Conservation (phyloP, 1,140 invertebrate genomes). For the Drosophila mojavensis region DNA sequence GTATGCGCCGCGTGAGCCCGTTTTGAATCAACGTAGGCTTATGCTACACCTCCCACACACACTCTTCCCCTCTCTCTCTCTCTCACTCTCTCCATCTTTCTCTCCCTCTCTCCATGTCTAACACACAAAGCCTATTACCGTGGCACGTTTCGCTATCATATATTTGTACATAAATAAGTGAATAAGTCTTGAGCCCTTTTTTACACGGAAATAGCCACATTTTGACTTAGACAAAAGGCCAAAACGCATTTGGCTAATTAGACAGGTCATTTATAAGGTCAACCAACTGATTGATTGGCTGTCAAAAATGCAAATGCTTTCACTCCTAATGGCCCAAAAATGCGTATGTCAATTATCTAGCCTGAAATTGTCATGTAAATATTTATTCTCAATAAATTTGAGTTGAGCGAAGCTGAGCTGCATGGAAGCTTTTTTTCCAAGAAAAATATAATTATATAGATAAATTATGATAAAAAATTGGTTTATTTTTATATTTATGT, state of each 20-base stretch:
- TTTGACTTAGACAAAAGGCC: slow-evolving; percentile 8
- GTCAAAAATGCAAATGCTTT: not conserved
- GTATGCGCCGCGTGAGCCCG: slow-evolving; percentile 64
- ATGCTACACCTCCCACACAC: not conserved
- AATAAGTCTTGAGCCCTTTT: slow-evolving; percentile 34
- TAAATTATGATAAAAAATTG: too few relatives aligned
- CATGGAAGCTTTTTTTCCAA: too few relatives aligned
- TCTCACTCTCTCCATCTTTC: not conserved
- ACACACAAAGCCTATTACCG: slow-evolving; percentile 6
- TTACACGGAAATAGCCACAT: slow-evolving; percentile 14
- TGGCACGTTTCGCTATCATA: slow-evolving; percentile 19
- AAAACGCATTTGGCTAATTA: slow-evolving; percentile 67
- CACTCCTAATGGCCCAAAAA: not conserved
- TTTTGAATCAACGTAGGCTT: slow-evolving; percentile 43
- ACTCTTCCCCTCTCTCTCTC: not conserved
- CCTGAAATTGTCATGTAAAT: not conserved
- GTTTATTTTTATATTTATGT: too few relatives aligned
- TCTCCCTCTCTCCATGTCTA: not conserved
- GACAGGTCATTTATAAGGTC: slow-evolving; percentile 17
- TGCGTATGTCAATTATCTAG: not conserved
- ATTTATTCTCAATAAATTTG: too few relatives aligned
- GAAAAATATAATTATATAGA: too few relatives aligned
- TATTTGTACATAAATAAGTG: slow-evolving; percentile 42
- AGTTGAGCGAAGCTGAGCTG: too few relatives aligned
- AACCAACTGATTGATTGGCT: slow-evolving; percentile 24